Evolutionary conservation across 2,797 vertebrate genomes (phyloP), one percentile per base, ranked within the genome.

Genomic region (Salmo trutta): DNA sequence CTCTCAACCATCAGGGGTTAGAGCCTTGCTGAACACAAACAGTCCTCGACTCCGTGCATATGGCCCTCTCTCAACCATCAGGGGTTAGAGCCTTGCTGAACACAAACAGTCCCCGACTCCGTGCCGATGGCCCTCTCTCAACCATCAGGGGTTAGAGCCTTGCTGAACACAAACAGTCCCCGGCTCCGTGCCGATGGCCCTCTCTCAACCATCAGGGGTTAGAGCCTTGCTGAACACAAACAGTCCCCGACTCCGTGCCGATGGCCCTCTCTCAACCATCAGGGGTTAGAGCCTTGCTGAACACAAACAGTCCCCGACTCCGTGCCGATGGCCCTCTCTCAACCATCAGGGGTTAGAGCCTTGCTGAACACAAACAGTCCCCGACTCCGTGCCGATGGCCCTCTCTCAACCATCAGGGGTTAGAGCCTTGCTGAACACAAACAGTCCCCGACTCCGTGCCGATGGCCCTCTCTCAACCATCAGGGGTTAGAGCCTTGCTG

Each of bases 161-260:
- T 29, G 70, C 54, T 74, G 21, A 12, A n/a, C 67, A 76, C 65
- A 67, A n/a, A 24, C 24, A 24, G 24, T 24, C 24, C 24, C 24
- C 24, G 24, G 1, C 90, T 91, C 86, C 84, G 79, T 72, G 74
- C 70, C 77, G 29, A 29, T 29, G 73, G 71, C 77, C 54, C 74
- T 90, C 89, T 94, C 88, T 77, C 17, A 77, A 76, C 41, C 76
- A 90, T 93, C 86, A 27, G 71, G 85, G 88, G 91, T 87, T 84
- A 80, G 76, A 74, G 80, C 59, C 24, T 52, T 29, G 70, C 54
- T 74, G 21, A 12, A n/a, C 67, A 76, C 65, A 67, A n/a, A 24
- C 24, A 24, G 24, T 24, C 24, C 24, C 24, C 24, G 24, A 24
- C 90, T 91, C 86, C 84, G 79, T 72, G 74, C 70, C 77, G 29